These are phyloP conservation scores for Sericinus montela DNA, from an alignment of 2,888 invertebrate genomes.

Conservation along the genomic window DNA sequence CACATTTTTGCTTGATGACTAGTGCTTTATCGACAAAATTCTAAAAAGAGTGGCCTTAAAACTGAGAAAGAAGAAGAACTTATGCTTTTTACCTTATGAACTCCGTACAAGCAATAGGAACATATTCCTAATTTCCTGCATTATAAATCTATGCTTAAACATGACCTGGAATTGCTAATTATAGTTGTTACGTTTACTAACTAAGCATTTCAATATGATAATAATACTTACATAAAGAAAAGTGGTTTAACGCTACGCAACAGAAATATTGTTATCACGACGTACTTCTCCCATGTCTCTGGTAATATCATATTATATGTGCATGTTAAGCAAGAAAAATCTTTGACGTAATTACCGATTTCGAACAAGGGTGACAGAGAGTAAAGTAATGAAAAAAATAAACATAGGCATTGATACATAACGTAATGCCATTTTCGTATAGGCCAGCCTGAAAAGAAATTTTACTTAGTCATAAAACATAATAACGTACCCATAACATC, in stretches of 20 bases:
- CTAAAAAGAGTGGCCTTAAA: too few species aligned
- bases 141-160: too few species aligned
- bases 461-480: neutral
- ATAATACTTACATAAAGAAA: slow-evolving; percentile 53
- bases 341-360: slow-evolving; percentile 55
- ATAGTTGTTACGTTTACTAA: too few species aligned
- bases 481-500: too few species aligned
- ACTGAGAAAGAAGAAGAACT: too few species aligned
- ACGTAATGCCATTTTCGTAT: slow-evolving; percentile 49
- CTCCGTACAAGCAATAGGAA: too few species aligned
- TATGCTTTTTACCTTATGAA: too few species aligned
- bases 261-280: slow-evolving; percentile 45
- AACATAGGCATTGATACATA: slow-evolving; percentile 46
- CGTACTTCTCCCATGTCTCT: slow-evolving; percentile 41
- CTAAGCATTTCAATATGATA: neutral
- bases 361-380: slow-evolving; percentile 56
- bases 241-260: slow-evolving; percentile 59
- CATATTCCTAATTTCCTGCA: too few species aligned
- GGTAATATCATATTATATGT: slow-evolving; percentile 58
- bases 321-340: slow-evolving; percentile 61
- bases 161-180: too few species aligned
- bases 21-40: too few species aligned
- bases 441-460: slow-evolving; percentile 50
- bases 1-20: too few species aligned
- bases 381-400: slow-evolving; percentile 39